A percentile compares a stretch with the other conserved stretches of the same genome.
These are phyloP conservation scores for Aplysina aerophoba DNA, from an alignment of 37 sponge, comb jelly and placozoan species.

Conservation along the genomic window DNA sequence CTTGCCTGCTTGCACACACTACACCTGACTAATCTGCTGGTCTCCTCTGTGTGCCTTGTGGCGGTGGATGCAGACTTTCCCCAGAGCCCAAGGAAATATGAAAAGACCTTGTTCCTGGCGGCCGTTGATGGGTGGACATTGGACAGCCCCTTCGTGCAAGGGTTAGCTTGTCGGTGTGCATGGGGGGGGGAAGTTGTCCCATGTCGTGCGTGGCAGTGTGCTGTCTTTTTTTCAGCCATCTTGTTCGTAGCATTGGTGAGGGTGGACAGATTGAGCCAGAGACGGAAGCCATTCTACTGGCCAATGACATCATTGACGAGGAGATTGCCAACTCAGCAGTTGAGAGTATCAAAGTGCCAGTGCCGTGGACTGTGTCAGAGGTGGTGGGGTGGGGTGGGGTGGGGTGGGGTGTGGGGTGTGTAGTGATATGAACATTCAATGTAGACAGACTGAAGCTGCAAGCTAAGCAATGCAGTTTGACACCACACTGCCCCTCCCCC, in stretches of 20 bases:
- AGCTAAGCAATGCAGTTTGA: too few relatives aligned
- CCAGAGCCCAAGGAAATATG: slow-evolving; percentile 58
- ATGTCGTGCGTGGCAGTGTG: neutral
- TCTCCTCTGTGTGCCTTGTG: neutral
- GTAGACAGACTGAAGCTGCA: slow-evolving; percentile 22
- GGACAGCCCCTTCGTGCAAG: slow-evolving; percentile 69
- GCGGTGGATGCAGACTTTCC: slow-evolving; percentile 36
- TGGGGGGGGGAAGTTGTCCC: too few relatives aligned
- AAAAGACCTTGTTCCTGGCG: slow-evolving; percentile 66
- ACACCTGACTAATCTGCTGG: neutral
- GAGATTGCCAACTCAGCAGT: slow-evolving; percentile 62
- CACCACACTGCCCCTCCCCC: too few relatives aligned
- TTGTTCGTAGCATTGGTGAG: slow-evolving; percentile 80
- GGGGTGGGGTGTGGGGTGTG: neutral
- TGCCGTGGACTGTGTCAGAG: slow-evolving; percentile 80
- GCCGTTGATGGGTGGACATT: slow-evolving; percentile 50
- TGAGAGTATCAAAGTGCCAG: slow-evolving; percentile 61
- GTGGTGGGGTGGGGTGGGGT: slow-evolving; percentile 9
- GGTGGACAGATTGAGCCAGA: slow-evolving; percentile 82
- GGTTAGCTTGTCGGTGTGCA: slow-evolving; percentile 42
- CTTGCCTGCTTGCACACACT: neutral
- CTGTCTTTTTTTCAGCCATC: slow-evolving; percentile 40
- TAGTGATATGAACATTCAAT: neutral
- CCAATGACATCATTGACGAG: slow-evolving; percentile 70
- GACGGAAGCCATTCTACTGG: slow-evolving; percentile 83